Evolutionary conservation across 2,888 invertebrate genomes (phyloP).

Genomic region (Polyploca ridens): DNA sequence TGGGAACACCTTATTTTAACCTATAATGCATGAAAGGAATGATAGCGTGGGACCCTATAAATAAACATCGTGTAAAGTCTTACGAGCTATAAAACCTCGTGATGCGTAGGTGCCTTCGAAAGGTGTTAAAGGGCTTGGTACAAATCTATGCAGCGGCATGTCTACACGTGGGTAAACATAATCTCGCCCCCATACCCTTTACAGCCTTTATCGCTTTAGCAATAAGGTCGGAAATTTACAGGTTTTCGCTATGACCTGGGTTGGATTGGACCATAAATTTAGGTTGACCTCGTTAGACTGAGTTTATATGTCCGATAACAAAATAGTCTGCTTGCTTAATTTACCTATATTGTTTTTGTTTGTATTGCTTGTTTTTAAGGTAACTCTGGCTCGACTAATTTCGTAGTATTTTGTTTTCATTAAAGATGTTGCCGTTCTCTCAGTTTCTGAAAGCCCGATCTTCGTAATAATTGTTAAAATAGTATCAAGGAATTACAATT

Average conservation of each 20-base stretch:
- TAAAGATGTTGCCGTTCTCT: too few relatives aligned
- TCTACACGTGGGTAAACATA: constrained; percentile 11
- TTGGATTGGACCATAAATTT: constrained; percentile 21
- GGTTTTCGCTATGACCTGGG: constrained; percentile 8
- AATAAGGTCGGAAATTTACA: constrained; percentile 8
- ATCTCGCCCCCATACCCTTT: constrained; percentile 7
- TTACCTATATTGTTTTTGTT: constrained; percentile 11
- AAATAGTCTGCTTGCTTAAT: constrained; percentile 25
- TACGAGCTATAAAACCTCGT: constrained; percentile 2
- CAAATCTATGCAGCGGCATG: constrained; percentile 9
- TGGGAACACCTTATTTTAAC: not conserved
- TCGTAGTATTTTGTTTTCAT: too few relatives aligned
- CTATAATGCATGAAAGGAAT: not conserved
- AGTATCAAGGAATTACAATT: too few relatives aligned
- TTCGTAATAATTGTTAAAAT: too few relatives aligned
- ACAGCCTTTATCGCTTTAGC: not conserved
- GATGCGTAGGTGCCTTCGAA: constrained; percentile 7
- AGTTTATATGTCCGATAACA: constrained; percentile 27
- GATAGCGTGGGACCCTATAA: not conserved
- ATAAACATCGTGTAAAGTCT: not conserved
- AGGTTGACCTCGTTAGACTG: constrained; percentile 17
- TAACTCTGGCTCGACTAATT: too few relatives aligned
- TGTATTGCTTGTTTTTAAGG: not conserved
- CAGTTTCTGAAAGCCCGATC: too few relatives aligned
- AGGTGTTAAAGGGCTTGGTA: constrained; percentile 9